Base-by-base conservation (phyloP, 1,140 invertebrate genomes). In the Phymastichus coffea region DNA sequence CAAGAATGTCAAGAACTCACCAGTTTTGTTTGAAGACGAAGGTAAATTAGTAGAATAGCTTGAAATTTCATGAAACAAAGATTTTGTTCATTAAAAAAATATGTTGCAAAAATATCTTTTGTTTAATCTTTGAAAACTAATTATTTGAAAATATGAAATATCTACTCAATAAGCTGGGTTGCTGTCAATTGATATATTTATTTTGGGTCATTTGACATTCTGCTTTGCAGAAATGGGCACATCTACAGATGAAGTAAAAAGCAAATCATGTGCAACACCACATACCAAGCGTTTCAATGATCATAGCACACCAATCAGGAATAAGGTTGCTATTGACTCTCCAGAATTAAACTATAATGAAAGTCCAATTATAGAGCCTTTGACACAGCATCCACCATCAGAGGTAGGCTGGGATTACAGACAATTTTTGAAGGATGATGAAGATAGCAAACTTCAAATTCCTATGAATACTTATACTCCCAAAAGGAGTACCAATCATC, bases 381-480 rank as follows among this genome's bases (percentile, higher is more conserved):
- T 58, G 8, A 75, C 74, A 0, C 74, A 76, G 26, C 70, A 76
- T 26, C 66, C 66, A 0, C 67, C 63, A 26, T 72, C 66, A 20
- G 74, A 76, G 47, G 67, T 76, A 22, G 67, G 69, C 0, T 76
- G 74, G 74, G 72, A 75, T 53, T 75, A 70, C 68, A 66, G 51
- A 43, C 28, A 69, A 14, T 2, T 22, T n/a, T 53, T 8, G 4
- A 70, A 65, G 40, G 17, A 71, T 61, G 47, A 40, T 6, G 52
- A 51, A 4, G 52, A 23, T 0, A 58, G 28, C 8, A 3, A 22
- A n/a, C 3, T 38, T 2, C 61, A 51, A 3, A 53, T 14, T 10
- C 55, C 61, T 1, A 25, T 57, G 9, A 37, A 37, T 1, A 63
- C 68, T 17, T n/a, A n/a, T n/a, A 76, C 74, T 4, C 74, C 74